A percentile compares a stretch with the other conserved stretches of the same genome.
Conservation (phyloP, 2,797 vertebrate genomes). For the Malurus splendens region DNA sequence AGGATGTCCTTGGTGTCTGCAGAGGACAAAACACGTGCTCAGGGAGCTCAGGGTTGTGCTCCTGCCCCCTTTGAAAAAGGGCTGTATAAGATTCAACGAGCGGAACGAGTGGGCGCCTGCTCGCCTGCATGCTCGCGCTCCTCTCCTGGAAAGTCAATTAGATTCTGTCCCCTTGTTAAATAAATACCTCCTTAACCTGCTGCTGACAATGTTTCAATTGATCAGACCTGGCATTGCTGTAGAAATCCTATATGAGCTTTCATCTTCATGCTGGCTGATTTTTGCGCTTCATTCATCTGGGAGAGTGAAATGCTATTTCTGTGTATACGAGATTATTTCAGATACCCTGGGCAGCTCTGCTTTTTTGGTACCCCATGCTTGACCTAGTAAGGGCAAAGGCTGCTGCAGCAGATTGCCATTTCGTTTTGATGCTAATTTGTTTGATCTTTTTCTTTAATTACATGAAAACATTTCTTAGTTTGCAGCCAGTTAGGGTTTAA, state of each 20-base stretch:
- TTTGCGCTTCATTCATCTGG: neutral
- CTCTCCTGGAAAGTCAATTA: neutral
- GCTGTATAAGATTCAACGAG: neutral
- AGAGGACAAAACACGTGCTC: fast-evolving
- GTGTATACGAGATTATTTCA: neutral
- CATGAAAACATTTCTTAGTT: neutral
- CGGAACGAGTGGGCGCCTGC: neutral
- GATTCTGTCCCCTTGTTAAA: slow-evolving; percentile 11
- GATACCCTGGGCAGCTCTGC: neutral
- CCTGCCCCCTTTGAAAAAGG: neutral
- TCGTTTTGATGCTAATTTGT: neutral
- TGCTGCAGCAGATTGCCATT: neutral
- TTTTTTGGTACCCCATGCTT: neutral
- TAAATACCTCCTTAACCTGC: slow-evolving; percentile 18
- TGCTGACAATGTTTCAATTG: slow-evolving; percentile 1
- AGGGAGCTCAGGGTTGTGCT: neutral
- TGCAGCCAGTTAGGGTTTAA: neutral
- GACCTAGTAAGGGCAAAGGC: slow-evolving; percentile 6
- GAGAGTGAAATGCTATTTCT: neutral
- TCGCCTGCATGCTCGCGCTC: neutral
- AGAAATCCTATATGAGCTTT: neutral
- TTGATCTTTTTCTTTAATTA: neutral
- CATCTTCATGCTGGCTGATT: neutral
- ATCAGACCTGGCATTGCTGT: slow-evolving; percentile 4
- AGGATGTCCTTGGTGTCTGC: neutral